A percentile compares a stretch with the other conserved stretches of the same genome.
phyloP scores from a whole-genome alignment of 2,113 vertebrate species.

The Stegastes partitus region DNA sequence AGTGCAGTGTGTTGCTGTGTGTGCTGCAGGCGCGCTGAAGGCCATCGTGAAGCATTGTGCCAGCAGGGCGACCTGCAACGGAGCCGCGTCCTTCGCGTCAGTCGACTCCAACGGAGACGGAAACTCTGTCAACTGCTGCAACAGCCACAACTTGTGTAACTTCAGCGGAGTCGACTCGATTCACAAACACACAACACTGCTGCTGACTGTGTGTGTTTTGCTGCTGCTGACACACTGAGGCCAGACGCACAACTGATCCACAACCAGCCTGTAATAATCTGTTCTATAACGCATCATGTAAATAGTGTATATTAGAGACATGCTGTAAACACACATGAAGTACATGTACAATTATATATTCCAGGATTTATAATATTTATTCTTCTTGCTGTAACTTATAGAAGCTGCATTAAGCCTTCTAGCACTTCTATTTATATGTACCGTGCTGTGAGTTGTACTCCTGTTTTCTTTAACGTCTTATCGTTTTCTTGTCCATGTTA shows the following conservation, averaged over 20 bases:
- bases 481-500: too few species aligned
- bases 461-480: too few species aligned
- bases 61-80: slow-evolving; percentile 48
- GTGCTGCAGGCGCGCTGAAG: slow-evolving; percentile 22
- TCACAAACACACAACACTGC: slow-evolving; percentile 28
- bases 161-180: slow-evolving; percentile 55
- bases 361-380: too few species aligned
- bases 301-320: slow-evolving; percentile 6
- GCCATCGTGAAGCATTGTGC: slow-evolving; percentile 73
- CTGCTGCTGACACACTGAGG: too few species aligned
- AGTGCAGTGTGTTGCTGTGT: slow-evolving; percentile 8
- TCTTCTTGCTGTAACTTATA: too few species aligned
- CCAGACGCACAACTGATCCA: not conserved
- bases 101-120: slow-evolving; percentile 66
- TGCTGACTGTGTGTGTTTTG: slow-evolving; percentile 40
- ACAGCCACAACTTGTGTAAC: slow-evolving; percentile 71
- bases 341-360: too few species aligned
- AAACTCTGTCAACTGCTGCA: slow-evolving; percentile 74
- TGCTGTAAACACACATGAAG: too few species aligned
- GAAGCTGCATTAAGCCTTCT: too few species aligned
- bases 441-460: too few species aligned
- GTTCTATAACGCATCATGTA: not conserved
- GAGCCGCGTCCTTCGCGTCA: slow-evolving; percentile 25
- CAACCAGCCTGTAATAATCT: rapidly evolving
- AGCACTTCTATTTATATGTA: too few species aligned